phyloP scores from a whole-genome alignment of 2,888 invertebrate species.

The Helobdella robusta region DNA sequence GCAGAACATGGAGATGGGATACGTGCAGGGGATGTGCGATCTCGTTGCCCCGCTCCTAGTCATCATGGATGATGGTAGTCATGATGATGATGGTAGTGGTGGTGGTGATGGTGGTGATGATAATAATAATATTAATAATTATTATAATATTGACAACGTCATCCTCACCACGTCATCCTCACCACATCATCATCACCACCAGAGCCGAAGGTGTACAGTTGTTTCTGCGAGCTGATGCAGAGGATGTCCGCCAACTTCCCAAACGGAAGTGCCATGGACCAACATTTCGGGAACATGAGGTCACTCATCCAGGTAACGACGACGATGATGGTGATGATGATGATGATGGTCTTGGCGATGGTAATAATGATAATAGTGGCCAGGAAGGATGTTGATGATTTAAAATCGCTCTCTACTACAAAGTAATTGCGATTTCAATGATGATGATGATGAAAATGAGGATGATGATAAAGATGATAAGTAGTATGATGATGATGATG shows the following conservation, averaged over 20 bases:
- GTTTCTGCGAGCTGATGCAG: slow-evolving; percentile 81
- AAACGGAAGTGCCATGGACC: slow-evolving; percentile 83
- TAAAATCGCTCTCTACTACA: too few relatives aligned
- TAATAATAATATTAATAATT: not conserved
- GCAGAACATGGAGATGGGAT: slow-evolving; percentile 85
- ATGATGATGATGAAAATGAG: too few relatives aligned
- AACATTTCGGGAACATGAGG: slow-evolving; percentile 88
- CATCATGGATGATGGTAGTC: slow-evolving; percentile 68
- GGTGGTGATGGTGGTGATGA: not conserved
- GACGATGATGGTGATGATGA: not conserved
- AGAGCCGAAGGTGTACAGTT: slow-evolving; percentile 79
- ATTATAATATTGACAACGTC: not conserved
- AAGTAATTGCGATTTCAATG: too few relatives aligned
- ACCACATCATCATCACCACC: slow-evolving; percentile 35
- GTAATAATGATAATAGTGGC: not conserved
- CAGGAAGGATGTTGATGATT: not conserved
- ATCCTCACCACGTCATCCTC: not conserved
- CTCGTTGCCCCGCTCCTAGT: slow-evolving; percentile 83
- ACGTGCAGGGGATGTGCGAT: slow-evolving; percentile 97
- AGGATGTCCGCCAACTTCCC: slow-evolving; percentile 81
- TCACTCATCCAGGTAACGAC: slow-evolving; percentile 52
- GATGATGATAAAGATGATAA: not conserved
- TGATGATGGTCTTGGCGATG: not conserved
- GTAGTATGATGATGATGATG: not conserved
- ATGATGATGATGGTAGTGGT: not conserved